These are phyloP conservation scores for Phyllostomus discolor DNA, from an alignment of 2,113 vertebrate species.

Conservation along the genomic window DNA sequence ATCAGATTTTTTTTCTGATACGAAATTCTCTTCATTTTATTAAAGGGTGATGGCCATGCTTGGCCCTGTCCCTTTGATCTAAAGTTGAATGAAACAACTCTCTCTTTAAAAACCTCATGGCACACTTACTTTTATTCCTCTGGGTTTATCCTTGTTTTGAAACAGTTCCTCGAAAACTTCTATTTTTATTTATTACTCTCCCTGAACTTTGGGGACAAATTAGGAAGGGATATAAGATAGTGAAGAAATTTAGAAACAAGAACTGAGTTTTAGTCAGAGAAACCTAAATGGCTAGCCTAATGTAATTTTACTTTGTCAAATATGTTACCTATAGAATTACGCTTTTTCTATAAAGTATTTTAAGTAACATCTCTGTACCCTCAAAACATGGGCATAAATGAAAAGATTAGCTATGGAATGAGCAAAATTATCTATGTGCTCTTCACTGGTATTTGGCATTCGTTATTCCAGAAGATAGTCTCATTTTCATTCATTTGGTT, in stretches of 20 bases:
- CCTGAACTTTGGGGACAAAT: not conserved
- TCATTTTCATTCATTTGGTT: slow-evolving; percentile 8
- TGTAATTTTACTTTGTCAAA: slow-evolving; percentile 4
- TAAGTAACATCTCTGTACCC: not conserved
- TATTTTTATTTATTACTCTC: not conserved
- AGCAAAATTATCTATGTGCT: not conserved
- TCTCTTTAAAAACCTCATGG: not conserved
- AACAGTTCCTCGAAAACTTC: not conserved
- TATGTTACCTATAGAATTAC: not conserved
- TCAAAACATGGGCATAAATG: not conserved
- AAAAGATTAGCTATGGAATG: not conserved
- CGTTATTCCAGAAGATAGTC: not conserved
- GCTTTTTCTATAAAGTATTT: not conserved
- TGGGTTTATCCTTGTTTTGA: not conserved
- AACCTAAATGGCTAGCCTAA: not conserved
- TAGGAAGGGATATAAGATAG: not conserved
- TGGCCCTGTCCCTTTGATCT: not conserved
- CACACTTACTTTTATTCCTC: not conserved
- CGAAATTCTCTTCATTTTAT: not conserved
- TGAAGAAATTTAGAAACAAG: not conserved
- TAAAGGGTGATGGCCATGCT: not conserved
- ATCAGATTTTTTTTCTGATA: not conserved
- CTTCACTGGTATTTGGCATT: not conserved
- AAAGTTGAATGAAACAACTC: not conserved
- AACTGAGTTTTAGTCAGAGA: not conserved